Conservation (phyloP, 2,113 vertebrate genomes). For the Colius striatus region DNA sequence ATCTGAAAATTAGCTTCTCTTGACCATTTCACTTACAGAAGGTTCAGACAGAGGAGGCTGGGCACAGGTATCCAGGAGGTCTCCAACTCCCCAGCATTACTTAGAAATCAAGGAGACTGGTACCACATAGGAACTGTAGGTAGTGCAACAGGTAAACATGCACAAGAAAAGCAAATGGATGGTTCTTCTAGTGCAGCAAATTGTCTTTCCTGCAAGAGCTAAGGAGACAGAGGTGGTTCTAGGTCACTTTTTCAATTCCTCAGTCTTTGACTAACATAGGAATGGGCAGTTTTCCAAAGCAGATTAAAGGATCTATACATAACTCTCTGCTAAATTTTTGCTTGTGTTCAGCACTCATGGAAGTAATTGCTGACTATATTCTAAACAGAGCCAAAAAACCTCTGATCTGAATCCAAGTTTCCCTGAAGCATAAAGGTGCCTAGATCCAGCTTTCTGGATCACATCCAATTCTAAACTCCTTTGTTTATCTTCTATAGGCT, state of each 20-base stretch:
- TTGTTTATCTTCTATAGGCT: slow-evolving; percentile 26
- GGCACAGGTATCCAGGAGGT: background rate
- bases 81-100: background rate
- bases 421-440: slow-evolving; percentile 36
- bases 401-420: slow-evolving; percentile 51
- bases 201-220: background rate
- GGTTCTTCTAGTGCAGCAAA: background rate
- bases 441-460: slow-evolving; percentile 38
- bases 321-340: slow-evolving; percentile 22
- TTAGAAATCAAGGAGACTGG: background rate
- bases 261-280: background rate
- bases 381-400: slow-evolving; percentile 15
- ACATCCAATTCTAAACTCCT: slow-evolving; percentile 12
- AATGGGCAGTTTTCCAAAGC: slow-evolving; percentile 27
- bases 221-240: background rate
- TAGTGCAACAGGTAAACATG: background rate
- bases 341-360: slow-evolving; percentile 16
- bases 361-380: slow-evolving; percentile 48
- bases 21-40: background rate
- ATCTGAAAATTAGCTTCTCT: background rate
- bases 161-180: background rate
- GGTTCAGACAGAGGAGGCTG: background rate
- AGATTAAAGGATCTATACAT: slow-evolving; percentile 22
- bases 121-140: background rate
- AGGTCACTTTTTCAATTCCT: slow-evolving; percentile 24